These are phyloP conservation scores for Pipa parva DNA, from an alignment of 2,113 vertebrate species.

Conservation along the genomic window DNA sequence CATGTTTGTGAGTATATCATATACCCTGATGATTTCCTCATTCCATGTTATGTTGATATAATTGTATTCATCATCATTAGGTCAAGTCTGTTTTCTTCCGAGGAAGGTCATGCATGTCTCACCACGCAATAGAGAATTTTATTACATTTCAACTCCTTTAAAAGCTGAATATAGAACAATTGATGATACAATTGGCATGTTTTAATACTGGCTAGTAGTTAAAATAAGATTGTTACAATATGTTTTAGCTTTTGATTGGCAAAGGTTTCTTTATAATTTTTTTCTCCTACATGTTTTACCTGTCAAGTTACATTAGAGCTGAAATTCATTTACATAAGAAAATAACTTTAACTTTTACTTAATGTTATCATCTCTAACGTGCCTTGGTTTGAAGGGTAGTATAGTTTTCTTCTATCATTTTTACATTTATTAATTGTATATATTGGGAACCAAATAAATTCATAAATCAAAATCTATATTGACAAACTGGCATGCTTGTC, in stretches of 20 bases:
- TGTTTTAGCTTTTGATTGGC: conserved; percentile 40
- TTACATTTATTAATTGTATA: not conserved
- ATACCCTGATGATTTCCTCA: not conserved
- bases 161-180: conserved; percentile 11
- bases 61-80: conserved; percentile 8
- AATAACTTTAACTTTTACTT: not conserved
- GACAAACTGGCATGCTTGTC: no score
- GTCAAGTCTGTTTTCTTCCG: conserved; percentile 25
- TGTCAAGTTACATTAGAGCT: conserved; percentile 34
- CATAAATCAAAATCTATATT: no score
- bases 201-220: conserved; percentile 17
- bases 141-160: conserved; percentile 32
- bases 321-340: conserved; percentile 25
- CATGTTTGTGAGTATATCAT: no score
- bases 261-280: conserved; percentile 30
- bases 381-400: no score
- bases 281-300: conserved; percentile 22
- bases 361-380: no score
- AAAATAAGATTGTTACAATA: conserved; percentile 38
- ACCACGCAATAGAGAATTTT: conserved; percentile 27
- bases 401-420: not conserved
- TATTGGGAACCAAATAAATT: no score
- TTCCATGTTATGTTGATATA: not conserved
- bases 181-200: conserved; percentile 14
- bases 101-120: not conserved